Conservation (phyloP, 2,888 invertebrate genomes). For the Calliopum simillimum region DNA sequence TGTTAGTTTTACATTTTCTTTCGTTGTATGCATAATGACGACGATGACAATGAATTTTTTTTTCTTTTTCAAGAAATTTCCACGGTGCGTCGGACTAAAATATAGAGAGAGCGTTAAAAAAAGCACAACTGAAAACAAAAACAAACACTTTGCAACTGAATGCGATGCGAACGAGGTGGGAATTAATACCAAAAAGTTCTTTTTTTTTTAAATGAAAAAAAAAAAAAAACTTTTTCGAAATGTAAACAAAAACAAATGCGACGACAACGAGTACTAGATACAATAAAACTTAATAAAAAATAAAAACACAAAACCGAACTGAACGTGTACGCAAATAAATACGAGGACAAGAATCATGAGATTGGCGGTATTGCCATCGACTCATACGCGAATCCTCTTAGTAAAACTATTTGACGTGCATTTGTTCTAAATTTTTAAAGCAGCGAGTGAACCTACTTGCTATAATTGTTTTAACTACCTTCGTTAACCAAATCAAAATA, state of each 20-base stretch:
- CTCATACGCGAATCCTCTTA: too few relatives aligned
- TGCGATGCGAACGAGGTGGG: too few relatives aligned
- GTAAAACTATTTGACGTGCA: too few relatives aligned
- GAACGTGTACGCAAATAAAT: not conserved
- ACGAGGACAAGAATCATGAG: not conserved
- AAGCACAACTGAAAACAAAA: slow-evolving; percentile 8
- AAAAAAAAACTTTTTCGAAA: slow-evolving; percentile 8
- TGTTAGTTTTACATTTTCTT: slow-evolving; percentile 47
- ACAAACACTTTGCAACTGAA: slow-evolving; percentile 10
- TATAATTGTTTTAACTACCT: too few relatives aligned
- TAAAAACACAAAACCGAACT: not conserved
- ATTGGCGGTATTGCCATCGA: too few relatives aligned
- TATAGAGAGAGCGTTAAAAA: not conserved
- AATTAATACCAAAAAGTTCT: not conserved
- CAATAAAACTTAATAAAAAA: too few relatives aligned
- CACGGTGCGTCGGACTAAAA: too few relatives aligned
- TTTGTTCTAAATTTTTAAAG: too few relatives aligned
- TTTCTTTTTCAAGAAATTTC: slow-evolving; percentile 24
- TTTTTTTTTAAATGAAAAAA: not conserved
- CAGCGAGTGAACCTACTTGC: too few relatives aligned
- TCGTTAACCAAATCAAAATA: too few relatives aligned
- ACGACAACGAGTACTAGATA: not conserved
- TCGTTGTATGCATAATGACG: slow-evolving; percentile 46
- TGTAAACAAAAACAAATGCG: slow-evolving; percentile 22
- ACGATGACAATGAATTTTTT: slow-evolving; percentile 8